Evolutionary conservation across 2,797 vertebrate species (phyloP), one percentile per base, ranked within the genome.

Genomic region (Enteromius afrohamiltoni): DNA sequence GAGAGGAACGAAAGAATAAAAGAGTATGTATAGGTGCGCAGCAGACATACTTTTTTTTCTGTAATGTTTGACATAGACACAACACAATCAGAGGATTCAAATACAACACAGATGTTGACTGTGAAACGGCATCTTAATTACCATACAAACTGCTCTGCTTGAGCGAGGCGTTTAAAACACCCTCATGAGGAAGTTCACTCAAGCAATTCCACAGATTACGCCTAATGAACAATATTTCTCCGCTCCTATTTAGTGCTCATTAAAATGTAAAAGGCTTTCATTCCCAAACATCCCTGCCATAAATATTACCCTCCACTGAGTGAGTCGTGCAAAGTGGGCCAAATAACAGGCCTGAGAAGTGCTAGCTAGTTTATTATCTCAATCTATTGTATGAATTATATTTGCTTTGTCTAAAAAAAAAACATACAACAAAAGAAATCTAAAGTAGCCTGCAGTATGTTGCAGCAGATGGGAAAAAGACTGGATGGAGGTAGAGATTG

Each of bases 71-170:
- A 75, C 73, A 77, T 55, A 81, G 37, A 68, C 77, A 81, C 68
- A 82, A 80, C 58, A 74, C 77, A 87, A 71, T 77, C 77, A 80
- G 80, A 73, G 29, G 71, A 71, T 84, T 93, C 91, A 90, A 92
- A 93, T 91, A 91, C 91, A 91, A 89, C 89, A 91, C 94, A 94
- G 95, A 96, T 97, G 95, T 96, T 97, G 96, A 97, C 96, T 96
- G 95, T 92, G 90, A 95, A 97, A 96, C 94, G 95, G 94, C 96
- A 95, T 96, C 96, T 98, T 98, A 98, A 99, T 98, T 97, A 98
- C 95, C 97, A 97, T 97, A 96, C 96, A 97, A 97, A 98, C 96
- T 95, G 96, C 93, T 94, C 94, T 96, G 96, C 96, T 97, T 97
- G 96, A 98, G 96, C 95, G 96, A 96, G 95, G 96, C 94, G 92